Evolutionary conservation across 2,888 invertebrate genomes (phyloP), one percentile per base, ranked within the genome.

Genomic region (Blera fallax): DNA sequence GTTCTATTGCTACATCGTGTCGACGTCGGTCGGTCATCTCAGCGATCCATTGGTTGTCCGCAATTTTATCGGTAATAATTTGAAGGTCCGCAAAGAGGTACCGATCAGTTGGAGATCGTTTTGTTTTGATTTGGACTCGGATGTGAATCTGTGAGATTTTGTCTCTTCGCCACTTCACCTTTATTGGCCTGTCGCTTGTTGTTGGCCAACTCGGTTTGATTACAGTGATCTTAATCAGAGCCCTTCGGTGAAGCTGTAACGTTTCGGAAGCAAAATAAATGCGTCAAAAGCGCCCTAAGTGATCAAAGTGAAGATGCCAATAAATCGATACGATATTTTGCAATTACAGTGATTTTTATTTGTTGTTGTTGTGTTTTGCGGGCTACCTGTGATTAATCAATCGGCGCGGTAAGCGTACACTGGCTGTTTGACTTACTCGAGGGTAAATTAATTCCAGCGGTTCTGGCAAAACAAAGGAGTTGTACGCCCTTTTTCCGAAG

Each of bases 331-430:
- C 83, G 67, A 83, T 78, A 62, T 74, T 84, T 76, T 50, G 80
- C 84, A 84, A 84, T 84, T 84, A 80, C 80, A 74, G 80, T 84
- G 69, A 74, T 84, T 84, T 74, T 62, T n/a, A n/a, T n/a, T n/a
- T n/a, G n/a, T n/a, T 83, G 34, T 56, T 48, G 56, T 74, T 82
- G 72, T 77, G 79, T 70, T n/a, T 74, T 64, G 74, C 50, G 54
- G 74, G 74, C 84, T 84, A 79, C 74, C 56, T 80, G 62, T 56
- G 80, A 84, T 84, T 84, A 84, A 84, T 84, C 84, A 84, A 65
- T 79, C 80, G 62, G 56, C 21, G 64, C 24, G 56, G 24, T 18
- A 40, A 32, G 14, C 11, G 37, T 58, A 27, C 14, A 45, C 62
- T 3, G 29, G 29, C 21, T 65, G 54, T 77, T 77, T 72, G 70